phyloP scores from a whole-genome alignment of 2,888 invertebrate species.

The Didymodactylos carnosus region DNA sequence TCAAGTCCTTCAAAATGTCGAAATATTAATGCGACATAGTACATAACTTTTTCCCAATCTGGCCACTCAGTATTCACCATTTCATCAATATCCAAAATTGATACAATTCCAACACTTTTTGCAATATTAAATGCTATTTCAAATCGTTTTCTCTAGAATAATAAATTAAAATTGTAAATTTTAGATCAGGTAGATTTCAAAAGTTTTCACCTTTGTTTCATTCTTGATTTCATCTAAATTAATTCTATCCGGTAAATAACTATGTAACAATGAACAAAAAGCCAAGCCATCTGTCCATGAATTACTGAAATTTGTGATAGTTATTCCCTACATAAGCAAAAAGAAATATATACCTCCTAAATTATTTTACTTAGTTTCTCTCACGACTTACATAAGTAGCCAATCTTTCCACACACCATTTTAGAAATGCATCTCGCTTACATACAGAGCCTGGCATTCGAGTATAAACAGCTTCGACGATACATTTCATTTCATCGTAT shows the following conservation, averaged over 20 bases:
- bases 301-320: background rate
- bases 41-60: background rate
- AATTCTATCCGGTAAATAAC: background rate
- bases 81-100: background rate
- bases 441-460: background rate
- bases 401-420: background rate
- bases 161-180: background rate
- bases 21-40: background rate
- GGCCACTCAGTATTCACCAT: background rate
- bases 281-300: background rate
- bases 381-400: background rate
- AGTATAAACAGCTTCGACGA: background rate
- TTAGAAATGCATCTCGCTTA: background rate
- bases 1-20: background rate
- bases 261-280: background rate
- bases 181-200: too few species aligned
- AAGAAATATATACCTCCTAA: background rate
- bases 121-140: background rate
- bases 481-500: background rate
- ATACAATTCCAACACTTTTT: background rate
- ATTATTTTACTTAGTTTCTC: too few species aligned
- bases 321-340: background rate
- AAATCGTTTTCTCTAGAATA: background rate
- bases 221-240: background rate
- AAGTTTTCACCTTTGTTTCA: background rate